Percentiles rank a stretch among this genome's conserved stretches.
phyloP scores from a whole-genome alignment of 2,113 vertebrate species.

The Donacobius atricapilla region DNA sequence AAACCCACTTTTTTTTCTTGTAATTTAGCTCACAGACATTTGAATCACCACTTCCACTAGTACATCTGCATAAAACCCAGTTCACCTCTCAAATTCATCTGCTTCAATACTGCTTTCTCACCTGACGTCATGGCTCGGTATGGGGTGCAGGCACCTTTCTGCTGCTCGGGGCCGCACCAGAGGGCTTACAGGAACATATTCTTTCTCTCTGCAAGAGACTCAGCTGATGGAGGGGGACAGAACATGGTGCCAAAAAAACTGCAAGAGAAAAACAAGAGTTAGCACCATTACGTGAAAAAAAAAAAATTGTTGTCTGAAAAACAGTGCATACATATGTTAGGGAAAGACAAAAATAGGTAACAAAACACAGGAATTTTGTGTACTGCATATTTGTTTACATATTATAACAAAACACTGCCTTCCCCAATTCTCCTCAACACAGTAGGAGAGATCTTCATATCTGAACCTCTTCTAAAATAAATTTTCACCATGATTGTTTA shows the following conservation, averaged over 20 bases:
- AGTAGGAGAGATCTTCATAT: not conserved
- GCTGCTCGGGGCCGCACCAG: rapidly evolving
- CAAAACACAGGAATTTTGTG: not conserved
- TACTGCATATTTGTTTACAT: not conserved
- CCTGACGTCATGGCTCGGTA: not conserved
- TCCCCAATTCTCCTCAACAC: not conserved
- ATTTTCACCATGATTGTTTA: not conserved
- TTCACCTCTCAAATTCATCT: not conserved
- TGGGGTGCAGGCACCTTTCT: not conserved
- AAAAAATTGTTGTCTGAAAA: not conserved
- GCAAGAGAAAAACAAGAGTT: not conserved
- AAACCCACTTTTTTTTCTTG: not conserved
- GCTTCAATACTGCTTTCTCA: not conserved
- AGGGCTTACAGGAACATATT: not conserved
- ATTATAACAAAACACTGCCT: not conserved
- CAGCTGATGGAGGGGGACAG: not conserved
- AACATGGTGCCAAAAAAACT: not conserved
- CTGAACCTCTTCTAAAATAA: not conserved
- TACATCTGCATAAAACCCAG: not conserved
- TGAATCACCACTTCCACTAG: not conserved
- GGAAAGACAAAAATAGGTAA: not conserved
- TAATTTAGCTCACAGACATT: not conserved
- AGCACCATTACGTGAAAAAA: not conserved
- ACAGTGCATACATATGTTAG: not conserved
- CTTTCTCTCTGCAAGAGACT: not conserved